phyloP scores from a whole-genome alignment of 2,888 invertebrate species.

The Scaptomyza tumidula region DNA sequence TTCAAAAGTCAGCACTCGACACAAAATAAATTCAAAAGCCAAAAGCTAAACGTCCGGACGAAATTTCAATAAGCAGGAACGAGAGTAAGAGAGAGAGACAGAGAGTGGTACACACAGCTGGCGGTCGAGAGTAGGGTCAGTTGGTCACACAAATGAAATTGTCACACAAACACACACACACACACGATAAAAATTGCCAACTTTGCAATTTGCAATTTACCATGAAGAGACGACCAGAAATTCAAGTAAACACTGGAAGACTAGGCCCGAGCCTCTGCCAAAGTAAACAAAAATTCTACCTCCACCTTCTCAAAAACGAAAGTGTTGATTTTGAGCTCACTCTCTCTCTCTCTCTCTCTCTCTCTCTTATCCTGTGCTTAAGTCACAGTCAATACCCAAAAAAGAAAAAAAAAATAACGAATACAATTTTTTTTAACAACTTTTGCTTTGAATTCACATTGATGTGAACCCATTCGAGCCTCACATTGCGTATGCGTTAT shows the following conservation, averaged over 20 bases:
- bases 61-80: slow-evolving; percentile 12
- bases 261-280: slow-evolving; percentile 17
- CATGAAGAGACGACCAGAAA: slow-evolving; percentile 62
- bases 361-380: slow-evolving; percentile 17
- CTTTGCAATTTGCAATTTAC: slow-evolving; percentile 76
- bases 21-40: slow-evolving; percentile 75
- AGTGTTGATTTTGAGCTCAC: slow-evolving; percentile 64
- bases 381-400: slow-evolving; percentile 13
- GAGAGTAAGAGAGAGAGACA: slow-evolving; percentile 40
- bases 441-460: slow-evolving; percentile 43
- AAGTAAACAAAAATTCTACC: slow-evolving; percentile 37
- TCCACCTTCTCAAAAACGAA: slow-evolving; percentile 7
- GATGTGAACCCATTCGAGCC: slow-evolving; percentile 31
- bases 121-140: slow-evolving; percentile 52
- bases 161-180: slow-evolving; percentile 33
- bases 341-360: slow-evolving; percentile 10
- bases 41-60: slow-evolving; percentile 19
- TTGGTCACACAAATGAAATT: slow-evolving; percentile 67
- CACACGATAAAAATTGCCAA: slow-evolving; percentile 58
- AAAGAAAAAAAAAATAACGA: slow-evolving; percentile 9
- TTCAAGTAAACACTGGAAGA: slow-evolving; percentile 59
- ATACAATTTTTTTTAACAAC: slow-evolving; percentile 31
- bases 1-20: slow-evolving; percentile 73
- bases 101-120: slow-evolving; percentile 54
- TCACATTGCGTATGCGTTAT: slow-evolving; percentile 58